Conservation (phyloP, 2,797 vertebrate genomes). For the Morelia viridis region DNA sequence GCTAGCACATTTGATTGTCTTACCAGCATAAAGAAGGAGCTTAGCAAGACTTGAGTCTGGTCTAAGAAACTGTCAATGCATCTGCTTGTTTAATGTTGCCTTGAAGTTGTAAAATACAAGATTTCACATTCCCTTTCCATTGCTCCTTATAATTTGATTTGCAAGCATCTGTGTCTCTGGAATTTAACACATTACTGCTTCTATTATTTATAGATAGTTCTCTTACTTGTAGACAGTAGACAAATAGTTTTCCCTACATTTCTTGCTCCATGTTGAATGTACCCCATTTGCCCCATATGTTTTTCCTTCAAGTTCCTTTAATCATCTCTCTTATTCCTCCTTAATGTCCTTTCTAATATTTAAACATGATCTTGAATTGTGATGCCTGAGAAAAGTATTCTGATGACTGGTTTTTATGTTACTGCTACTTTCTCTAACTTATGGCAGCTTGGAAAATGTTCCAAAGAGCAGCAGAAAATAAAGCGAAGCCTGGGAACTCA, state of each 20-base stretch:
- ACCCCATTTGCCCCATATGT: neutral
- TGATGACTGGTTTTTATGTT: neutral
- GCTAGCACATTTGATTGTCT: neutral
- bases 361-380: neutral
- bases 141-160: neutral
- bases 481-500: neutral
- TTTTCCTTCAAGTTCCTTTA: neutral
- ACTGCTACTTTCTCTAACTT: neutral
- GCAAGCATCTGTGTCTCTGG: neutral
- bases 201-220: neutral
- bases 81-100: neutral
- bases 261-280: neutral
- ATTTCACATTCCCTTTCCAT: neutral
- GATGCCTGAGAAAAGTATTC: neutral
- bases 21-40: neutral
- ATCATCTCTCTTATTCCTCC: neutral
- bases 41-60: neutral
- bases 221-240: neutral
- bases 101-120: neutral
- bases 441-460: neutral
- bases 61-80: neutral
- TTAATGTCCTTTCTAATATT: neutral
- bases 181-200: neutral
- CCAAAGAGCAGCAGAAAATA: neutral
- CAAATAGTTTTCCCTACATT: neutral